phyloP scores from a whole-genome alignment of 2,797 vertebrate genomes.

The Podarcis siculus region DNA sequence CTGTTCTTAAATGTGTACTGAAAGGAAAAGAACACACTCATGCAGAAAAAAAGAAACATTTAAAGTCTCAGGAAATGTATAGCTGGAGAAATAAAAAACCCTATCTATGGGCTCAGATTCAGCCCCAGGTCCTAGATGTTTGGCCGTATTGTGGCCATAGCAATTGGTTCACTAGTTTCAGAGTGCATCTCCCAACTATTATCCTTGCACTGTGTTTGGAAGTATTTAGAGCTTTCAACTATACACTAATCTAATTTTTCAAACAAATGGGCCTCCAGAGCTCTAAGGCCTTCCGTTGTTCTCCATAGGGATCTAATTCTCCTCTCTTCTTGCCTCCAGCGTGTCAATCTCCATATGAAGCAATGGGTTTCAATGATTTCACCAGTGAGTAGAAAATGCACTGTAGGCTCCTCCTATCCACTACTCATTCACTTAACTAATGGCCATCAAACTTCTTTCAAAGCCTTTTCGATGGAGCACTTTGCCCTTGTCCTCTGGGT shows the following conservation, averaged over 20 bases:
- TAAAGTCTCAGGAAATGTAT: not conserved
- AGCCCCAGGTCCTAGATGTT: too few species aligned
- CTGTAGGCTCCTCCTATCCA: not conserved
- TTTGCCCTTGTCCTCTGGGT: not conserved
- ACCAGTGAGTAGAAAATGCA: not conserved
- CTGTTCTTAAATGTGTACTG: too few species aligned
- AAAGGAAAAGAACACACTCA: too few species aligned
- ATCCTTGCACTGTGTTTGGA: not conserved
- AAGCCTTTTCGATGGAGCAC: constrained; percentile 22
- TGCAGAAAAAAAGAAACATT: not conserved
- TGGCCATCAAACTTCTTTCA: constrained; percentile 36
- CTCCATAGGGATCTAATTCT: not conserved
- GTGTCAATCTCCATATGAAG: not conserved
- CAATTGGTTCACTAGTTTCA: not conserved
- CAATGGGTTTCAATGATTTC: not conserved
- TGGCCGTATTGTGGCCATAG: not conserved
- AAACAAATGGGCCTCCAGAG: not conserved
- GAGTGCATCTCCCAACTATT: not conserved
- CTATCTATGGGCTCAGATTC: not conserved
- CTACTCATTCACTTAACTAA: constrained; percentile 27
- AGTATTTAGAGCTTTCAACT: not conserved
- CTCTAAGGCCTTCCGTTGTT: constrained; percentile 17
- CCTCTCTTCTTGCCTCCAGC: not conserved
- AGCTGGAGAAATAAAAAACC: not conserved
- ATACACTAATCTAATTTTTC: not conserved